Base-by-base conservation (phyloP, 2,888 invertebrate species). In the Tinea trinotella region DNA sequence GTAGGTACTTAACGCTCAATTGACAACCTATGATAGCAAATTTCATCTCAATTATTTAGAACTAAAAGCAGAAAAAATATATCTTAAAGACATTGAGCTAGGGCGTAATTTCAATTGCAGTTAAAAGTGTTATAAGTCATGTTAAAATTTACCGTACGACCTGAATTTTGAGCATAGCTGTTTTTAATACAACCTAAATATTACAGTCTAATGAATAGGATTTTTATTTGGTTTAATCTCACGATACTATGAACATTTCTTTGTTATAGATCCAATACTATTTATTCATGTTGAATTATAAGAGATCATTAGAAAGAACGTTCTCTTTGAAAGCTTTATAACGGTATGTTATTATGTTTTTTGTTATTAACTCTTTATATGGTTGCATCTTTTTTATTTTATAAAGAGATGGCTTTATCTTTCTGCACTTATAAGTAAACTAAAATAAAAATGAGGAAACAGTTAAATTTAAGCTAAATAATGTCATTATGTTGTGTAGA, bases 161-260 rank as follows among this genome's bases (percentile, higher is more conserved):
- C 19, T 19, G 46, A 46, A 46, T 46, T 4, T 36, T 46, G 19
- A 46, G 46, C 46, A 46, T 17, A 17, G 19, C 46, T n/a, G 46
- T 4, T 46, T 46, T 46, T 50, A 49, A 24, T 50, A 18, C 22
- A 24, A 50, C 50, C 50, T 19, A 50, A 50, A 50, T 50, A 12
- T n/a, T 12, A n/a, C 12, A 46, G 13, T 50, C 50, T n/a, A 50
- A 50, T 50, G 50, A 50, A 50, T 50, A 24, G 24, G 3, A 46
- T 48, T 24, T 24, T 13, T 50, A 24, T 50, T 20, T 18, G 19
- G 48, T n/a, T 50, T 50, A 50, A 24, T 50, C 50, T 50, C 50
- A 48, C 48, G 48, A 48, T 48, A 48, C 48, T 40, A 12, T 36
- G 6, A 40, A 48, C 18, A 19, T 4, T n/a, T 48, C 40, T 40